Percentiles rank a stretch among this genome's conserved stretches.
Conservation (phyloP, 2,113 vertebrate species). For the Heliornis fulica region DNA sequence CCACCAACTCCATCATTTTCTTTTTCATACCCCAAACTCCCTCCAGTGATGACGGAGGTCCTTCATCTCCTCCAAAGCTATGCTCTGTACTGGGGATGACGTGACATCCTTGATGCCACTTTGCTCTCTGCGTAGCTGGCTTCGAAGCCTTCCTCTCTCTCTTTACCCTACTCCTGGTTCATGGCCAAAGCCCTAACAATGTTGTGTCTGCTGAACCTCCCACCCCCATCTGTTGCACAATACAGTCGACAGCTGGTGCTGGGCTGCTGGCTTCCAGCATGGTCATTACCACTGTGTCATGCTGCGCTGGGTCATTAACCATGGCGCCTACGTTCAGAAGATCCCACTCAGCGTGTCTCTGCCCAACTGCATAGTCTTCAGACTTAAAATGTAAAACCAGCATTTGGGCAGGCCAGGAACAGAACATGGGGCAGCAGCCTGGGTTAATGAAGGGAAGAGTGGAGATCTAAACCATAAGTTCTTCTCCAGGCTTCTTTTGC, state of each 20-base stretch:
- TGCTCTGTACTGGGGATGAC: rapidly evolving
- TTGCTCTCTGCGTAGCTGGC: neutral
- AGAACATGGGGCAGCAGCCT: neutral
- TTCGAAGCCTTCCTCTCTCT: neutral
- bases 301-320: neutral
- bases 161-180: neutral
- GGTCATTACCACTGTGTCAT: slow-evolving; percentile 23
- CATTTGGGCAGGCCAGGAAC: neutral
- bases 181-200: slow-evolving; percentile 33
- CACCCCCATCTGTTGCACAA: slow-evolving; percentile 46
- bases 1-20: neutral
- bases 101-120: neutral
- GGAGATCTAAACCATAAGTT: neutral
- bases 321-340: neutral
- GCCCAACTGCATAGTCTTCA: neutral
- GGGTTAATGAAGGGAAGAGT: neutral
- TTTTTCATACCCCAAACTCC: neutral
- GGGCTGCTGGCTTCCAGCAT: slow-evolving; percentile 45
- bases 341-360: neutral
- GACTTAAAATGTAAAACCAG: neutral
- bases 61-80: neutral
- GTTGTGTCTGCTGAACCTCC: slow-evolving; percentile 56
- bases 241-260: slow-evolving; percentile 42
- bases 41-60: neutral
- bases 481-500: neutral